phyloP scores from a whole-genome alignment of 2,113 vertebrate genomes.

The Podarcis muralis region DNA sequence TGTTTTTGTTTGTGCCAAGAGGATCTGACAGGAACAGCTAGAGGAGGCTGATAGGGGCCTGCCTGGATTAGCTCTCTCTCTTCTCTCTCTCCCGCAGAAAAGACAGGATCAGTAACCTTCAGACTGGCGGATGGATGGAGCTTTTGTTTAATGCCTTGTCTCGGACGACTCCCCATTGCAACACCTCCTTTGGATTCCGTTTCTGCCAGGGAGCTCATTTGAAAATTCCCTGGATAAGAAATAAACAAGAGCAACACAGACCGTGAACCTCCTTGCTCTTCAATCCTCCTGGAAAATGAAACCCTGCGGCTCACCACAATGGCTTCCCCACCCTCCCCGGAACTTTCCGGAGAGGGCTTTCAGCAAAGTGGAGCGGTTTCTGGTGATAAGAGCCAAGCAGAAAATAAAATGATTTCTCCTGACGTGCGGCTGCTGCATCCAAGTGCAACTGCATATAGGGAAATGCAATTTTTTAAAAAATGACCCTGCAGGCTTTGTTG shows the following conservation, averaged over 20 bases:
- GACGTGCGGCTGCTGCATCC: too few species aligned
- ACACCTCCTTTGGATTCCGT: slow-evolving; percentile 58
- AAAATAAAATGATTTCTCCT: neutral
- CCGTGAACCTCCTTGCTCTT: slow-evolving; percentile 46
- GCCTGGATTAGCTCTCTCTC: slow-evolving; percentile 58
- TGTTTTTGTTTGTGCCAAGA: slow-evolving; percentile 58
- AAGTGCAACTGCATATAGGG: too few species aligned
- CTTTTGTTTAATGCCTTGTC: slow-evolving; percentile 34
- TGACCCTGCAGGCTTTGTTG: too few species aligned
- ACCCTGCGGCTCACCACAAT: neutral
- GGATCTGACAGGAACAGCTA: slow-evolving; percentile 60
- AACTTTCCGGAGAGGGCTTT: neutral
- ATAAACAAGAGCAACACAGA: neutral
- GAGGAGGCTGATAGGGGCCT: slow-evolving; percentile 62
- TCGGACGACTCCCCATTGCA: slow-evolving; percentile 54
- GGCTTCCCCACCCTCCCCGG: neutral
- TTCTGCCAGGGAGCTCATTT: slow-evolving; percentile 49
- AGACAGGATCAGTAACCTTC: slow-evolving; percentile 65
- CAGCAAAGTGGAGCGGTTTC: neutral
- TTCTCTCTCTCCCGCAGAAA: slow-evolving; percentile 54
- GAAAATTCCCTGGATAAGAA: slow-evolving; percentile 38
- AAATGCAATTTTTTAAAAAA: too few species aligned
- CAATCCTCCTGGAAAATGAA: slow-evolving; percentile 44
- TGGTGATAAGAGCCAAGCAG: neutral
- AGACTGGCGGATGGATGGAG: neutral